A percentile compares a stretch with the other conserved stretches of the same genome.
Conservation (phyloP, 2,888 invertebrate species). For the Cancer borealis region DNA sequence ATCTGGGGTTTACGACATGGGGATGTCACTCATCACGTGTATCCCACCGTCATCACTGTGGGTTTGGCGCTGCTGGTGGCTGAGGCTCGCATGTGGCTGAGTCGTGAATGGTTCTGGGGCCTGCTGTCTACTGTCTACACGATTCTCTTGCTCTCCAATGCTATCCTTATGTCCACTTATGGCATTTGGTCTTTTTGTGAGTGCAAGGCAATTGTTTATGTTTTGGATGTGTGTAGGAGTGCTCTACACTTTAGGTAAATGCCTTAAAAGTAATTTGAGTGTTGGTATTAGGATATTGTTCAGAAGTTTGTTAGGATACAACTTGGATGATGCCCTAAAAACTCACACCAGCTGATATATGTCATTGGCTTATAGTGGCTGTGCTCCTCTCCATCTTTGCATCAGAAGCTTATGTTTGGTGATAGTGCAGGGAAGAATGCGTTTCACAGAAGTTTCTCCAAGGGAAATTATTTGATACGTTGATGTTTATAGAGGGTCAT, state of each 20-base stretch:
- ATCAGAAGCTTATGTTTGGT: too few species aligned
- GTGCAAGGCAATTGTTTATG: not conserved
- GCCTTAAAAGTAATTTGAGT: not conserved
- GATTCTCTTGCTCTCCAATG: conserved; percentile 44
- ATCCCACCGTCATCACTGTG: conserved; percentile 61
- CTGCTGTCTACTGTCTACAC: conserved; percentile 28
- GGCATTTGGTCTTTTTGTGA: conserved; percentile 73
- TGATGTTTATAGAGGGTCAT: too few species aligned
- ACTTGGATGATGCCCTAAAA: too few species aligned
- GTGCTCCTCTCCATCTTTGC: too few species aligned
- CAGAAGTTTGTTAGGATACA: not conserved
- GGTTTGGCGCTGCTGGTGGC: conserved; percentile 59
- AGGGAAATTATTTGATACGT: too few species aligned
- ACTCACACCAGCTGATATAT: too few species aligned
- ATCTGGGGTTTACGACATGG: conserved; percentile 72
- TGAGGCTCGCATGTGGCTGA: conserved; percentile 55
- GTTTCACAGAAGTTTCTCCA: too few species aligned
- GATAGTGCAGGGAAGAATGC: too few species aligned
- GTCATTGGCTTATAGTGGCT: too few species aligned
- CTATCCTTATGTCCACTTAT: conserved; percentile 52
- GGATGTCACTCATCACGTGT: conserved; percentile 69
- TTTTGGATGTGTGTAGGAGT: not conserved
- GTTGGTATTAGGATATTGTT: not conserved
- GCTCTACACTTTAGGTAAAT: not conserved
- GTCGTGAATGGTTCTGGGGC: conserved; percentile 51